These are phyloP conservation scores for Capitella teleta DNA, from an alignment of 1,140 invertebrate genomes.

Conservation along the genomic window DNA sequence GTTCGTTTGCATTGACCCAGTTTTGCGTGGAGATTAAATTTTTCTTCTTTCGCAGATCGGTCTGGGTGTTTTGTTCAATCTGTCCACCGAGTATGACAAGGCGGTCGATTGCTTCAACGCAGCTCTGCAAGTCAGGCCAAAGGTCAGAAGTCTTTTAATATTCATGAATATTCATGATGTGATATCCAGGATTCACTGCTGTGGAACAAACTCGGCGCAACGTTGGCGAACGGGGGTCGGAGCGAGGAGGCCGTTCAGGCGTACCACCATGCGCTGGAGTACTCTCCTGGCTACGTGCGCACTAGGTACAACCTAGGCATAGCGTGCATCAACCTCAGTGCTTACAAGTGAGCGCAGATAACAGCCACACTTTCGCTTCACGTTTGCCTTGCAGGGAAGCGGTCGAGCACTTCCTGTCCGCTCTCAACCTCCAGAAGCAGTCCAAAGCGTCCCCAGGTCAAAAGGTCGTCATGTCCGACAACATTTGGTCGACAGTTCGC, in stretches of 20 bases:
- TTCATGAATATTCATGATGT: background rate
- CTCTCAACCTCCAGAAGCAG: constrained; percentile 81
- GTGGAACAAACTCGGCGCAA: constrained; percentile 96
- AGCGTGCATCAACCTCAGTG: constrained; percentile 90
- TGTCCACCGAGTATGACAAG: constrained; percentile 87
- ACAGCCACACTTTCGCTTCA: background rate
- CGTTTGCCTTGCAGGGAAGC: constrained; percentile 60
- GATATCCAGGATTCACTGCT: constrained; percentile 67
- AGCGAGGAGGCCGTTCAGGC: constrained; percentile 93
- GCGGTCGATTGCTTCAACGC: constrained; percentile 90
- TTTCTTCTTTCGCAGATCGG: constrained; percentile 60
- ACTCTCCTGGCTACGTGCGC: constrained; percentile 90
- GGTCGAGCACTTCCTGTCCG: constrained; percentile 84
- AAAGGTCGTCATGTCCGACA: constrained; percentile 62
- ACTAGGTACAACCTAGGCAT: constrained; percentile 97
- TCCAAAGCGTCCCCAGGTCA: constrained; percentile 50
- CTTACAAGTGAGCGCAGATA: constrained; percentile 58
- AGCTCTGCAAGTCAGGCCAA: constrained; percentile 67
- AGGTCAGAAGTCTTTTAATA: constrained; percentile 42
- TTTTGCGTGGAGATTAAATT: no score
- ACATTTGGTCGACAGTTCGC: constrained; percentile 87
- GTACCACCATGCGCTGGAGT: constrained; percentile 78
- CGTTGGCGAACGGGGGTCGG: constrained; percentile 84
- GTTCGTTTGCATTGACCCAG: no score
- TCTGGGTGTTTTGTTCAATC: constrained; percentile 87